Evolutionary conservation across 1,140 invertebrate genomes (phyloP).

Genomic region (Planococcus citri): DNA sequence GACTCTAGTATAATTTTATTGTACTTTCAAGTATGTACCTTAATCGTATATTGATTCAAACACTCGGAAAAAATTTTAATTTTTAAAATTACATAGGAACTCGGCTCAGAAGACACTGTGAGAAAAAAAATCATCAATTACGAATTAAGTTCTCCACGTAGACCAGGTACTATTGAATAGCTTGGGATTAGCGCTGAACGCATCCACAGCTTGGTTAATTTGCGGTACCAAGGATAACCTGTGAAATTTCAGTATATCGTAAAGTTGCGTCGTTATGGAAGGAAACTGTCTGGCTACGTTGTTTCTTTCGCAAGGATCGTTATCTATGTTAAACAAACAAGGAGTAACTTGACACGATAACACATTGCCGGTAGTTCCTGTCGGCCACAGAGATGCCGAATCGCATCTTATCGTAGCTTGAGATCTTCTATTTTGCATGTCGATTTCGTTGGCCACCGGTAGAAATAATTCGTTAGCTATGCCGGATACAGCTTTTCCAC

Average conservation of each 20-base stretch:
- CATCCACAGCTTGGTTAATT: constrained; percentile 32
- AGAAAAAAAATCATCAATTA: too few species aligned
- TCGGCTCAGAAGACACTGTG: too few species aligned
- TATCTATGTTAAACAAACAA: constrained; percentile 49
- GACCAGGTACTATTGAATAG: constrained; percentile 39
- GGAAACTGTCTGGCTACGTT: constrained; percentile 41
- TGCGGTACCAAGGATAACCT: constrained; percentile 33
- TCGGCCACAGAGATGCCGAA: constrained; percentile 16
- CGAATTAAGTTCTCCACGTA: constrained; percentile 31
- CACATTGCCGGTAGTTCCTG: constrained; percentile 5
- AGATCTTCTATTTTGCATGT: constrained; percentile 29
- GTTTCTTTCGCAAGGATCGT: constrained; percentile 52
- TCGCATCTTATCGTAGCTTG: constrained; percentile 33
- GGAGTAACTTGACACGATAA: constrained; percentile 31
- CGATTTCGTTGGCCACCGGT: constrained; percentile 25
- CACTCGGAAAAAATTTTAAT: too few species aligned
- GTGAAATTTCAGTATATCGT: constrained; percentile 35
- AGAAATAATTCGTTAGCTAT: constrained; percentile 22
- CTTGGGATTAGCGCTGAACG: constrained; percentile 36
- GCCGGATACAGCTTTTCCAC: constrained; percentile 25
- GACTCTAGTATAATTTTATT: too few species aligned
- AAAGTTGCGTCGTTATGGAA: constrained; percentile 34
- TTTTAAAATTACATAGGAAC: too few species aligned
- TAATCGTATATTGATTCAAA: too few species aligned
- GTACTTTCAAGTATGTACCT: too few species aligned